Conservation (phyloP, 2,797 vertebrate species). For the Chlorospingus semifuscus region DNA sequence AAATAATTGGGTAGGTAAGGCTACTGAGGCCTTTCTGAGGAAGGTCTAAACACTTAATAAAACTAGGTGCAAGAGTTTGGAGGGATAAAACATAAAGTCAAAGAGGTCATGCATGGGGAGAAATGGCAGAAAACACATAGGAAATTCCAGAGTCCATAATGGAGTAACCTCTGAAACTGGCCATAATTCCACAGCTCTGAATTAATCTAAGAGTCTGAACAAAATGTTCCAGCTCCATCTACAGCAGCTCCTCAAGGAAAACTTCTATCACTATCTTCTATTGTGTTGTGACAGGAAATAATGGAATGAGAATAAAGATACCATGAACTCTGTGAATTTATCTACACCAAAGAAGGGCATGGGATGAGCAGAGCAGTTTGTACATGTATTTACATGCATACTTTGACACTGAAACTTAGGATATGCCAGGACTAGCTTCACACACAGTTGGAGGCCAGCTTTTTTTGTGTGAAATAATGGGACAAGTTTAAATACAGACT, state of each 20-base stretch:
- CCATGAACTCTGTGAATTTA: background rate
- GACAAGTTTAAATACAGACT: background rate
- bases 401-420: background rate
- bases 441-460: background rate
- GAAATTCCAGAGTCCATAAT: background rate
- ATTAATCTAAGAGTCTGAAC: background rate
- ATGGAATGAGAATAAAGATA: background rate
- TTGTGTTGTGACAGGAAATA: background rate
- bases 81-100: background rate
- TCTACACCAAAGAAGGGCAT: background rate
- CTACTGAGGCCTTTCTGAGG: background rate
- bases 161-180: background rate
- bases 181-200: background rate
- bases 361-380: background rate
- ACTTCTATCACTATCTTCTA: background rate
- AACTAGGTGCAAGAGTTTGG: background rate
- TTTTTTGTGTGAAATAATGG: background rate
- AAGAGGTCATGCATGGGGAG: rapidly evolving
- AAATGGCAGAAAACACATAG: background rate
- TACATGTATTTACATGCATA: background rate
- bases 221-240: background rate
- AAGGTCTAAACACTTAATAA: background rate
- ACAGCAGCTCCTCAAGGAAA: background rate
- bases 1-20: background rate
- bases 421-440: background rate